Evolutionary conservation across 2,113 vertebrate genomes (phyloP), one percentile per base, ranked within the genome.

Genomic region (Gymnobelideus leadbeateri): DNA sequence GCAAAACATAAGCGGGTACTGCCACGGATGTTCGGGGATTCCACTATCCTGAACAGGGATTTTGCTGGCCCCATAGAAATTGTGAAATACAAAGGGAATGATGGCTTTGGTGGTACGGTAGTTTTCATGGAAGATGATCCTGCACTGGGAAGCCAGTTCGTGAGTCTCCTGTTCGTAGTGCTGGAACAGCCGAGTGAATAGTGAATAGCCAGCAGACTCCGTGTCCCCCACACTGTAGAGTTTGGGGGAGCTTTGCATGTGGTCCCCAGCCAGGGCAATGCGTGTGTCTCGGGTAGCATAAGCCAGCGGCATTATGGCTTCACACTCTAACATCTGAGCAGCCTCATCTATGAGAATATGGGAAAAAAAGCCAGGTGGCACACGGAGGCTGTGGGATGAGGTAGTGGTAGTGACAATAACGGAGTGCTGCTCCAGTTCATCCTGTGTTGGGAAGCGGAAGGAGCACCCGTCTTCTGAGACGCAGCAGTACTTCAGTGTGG

Each of bases 331-430:
- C 99, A 99, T 99, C 98, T 99, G 99, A 46, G 99, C 99, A 0
- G 99, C 99, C 97, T 99, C 99, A 0, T 99, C 99, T 0, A 99
- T 99, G 93, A 99, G 97, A 95, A 99, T 99, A 93, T 99, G 99
- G 2, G 98, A 99, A 98, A 99, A 99, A 98, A 99, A 99, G 57
- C 99, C 99, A 0, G 28, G 92, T 0, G 98, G 50, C 1, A 99
- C 98, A 52, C 98, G 94, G 49, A 99, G 50, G 43, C 98, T 54
- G 50, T 96, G 98, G 61, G 99, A 99, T 24, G 98, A 97, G 49
- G 98, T 97, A 43, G 99, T 98, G 10, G 99, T 99, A 93, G 99
- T 98, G 54, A 99, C 99, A 24, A 99, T 96, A 53, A 99, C 89
- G 21, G 92, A 99, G 97, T 98, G 98, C 3, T 10, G 50, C 92